A percentile compares a stretch with the other conserved stretches of the same genome.
Evolutionary conservation across 2,888 invertebrate genomes (phyloP).

Genomic region (Labia minor): DNA sequence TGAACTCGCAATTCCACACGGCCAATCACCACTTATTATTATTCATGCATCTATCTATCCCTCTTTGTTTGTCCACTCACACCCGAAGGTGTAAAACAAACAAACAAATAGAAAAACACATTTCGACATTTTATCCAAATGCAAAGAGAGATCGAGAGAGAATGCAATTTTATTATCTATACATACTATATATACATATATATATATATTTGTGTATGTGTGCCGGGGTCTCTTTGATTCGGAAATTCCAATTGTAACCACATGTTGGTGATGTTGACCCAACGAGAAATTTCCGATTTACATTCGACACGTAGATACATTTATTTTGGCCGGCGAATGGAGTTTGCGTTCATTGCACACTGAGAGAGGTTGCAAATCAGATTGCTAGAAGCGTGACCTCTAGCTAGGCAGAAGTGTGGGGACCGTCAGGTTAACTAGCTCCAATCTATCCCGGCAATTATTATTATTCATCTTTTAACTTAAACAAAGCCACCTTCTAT

Average conservation of each 20-base stretch:
- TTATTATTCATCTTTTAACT: no score
- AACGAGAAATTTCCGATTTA: constrained; percentile 4
- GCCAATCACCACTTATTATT: constrained; percentile 1
- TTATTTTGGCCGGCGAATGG: not conserved
- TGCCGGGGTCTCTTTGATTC: not conserved
- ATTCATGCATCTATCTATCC: not conserved
- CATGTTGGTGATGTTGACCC: constrained; percentile 4
- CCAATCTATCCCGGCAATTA: no score
- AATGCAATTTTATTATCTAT: not conserved
- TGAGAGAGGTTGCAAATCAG: not conserved
- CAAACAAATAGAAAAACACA: constrained; percentile 2
- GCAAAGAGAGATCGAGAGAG: not conserved
- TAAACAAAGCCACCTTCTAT: no score
- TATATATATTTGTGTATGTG: not conserved
- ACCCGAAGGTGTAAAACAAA: not conserved
- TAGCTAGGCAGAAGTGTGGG: not conserved
- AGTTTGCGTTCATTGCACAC: not conserved
- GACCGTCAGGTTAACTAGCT: no score
- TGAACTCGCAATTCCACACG: not conserved
- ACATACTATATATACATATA: no score
- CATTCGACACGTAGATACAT: not conserved
- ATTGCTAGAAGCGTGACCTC: not conserved
- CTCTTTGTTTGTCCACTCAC: constrained; percentile 8
- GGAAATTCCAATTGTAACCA: not conserved
- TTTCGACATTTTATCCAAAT: constrained; percentile 8